Conservation (phyloP, 1,140 invertebrate genomes). For the Drosophila parvula region DNA sequence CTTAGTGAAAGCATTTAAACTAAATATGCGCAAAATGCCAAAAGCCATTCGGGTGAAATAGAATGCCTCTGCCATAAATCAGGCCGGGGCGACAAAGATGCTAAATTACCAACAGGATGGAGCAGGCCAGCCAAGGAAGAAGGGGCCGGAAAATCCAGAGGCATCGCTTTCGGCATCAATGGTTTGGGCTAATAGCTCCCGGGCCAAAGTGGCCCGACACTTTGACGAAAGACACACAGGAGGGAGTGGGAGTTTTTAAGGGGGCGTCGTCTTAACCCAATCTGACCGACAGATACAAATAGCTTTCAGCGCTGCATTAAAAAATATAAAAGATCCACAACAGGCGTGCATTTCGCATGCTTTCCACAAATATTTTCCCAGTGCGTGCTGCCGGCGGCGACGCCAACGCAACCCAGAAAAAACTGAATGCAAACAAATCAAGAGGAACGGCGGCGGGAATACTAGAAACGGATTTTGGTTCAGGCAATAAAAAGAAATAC, state of each 20-base stretch:
- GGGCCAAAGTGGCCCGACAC: conserved; percentile 74
- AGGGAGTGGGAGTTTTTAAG: background rate
- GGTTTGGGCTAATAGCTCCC: conserved; percentile 55
- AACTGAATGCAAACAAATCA: conserved; percentile 77
- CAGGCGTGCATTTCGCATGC: conserved; percentile 75
- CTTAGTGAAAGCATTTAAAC: conserved; percentile 64
- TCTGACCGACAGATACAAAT: conserved; percentile 82
- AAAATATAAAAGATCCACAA: conserved; percentile 68
- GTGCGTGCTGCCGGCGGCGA: conserved; percentile 54
- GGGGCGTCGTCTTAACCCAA: conserved; percentile 70
- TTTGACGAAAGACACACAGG: conserved; percentile 79
- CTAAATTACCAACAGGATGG: conserved; percentile 47
- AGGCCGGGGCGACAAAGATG: conserved; percentile 62
- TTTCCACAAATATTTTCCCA: conserved; percentile 76
- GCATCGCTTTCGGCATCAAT: conserved; percentile 33
- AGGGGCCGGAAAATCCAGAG: conserved; percentile 9
- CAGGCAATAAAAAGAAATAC: conserved; percentile 75
- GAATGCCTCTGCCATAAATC: conserved; percentile 66
- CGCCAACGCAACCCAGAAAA: conserved; percentile 59
- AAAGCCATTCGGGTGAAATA: conserved; percentile 50
- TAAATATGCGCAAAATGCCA: conserved; percentile 73
- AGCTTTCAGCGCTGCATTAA: conserved; percentile 79
- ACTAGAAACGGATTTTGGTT: conserved; percentile 67
- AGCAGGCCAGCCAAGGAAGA: background rate
- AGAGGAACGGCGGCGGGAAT: conserved; percentile 47